phyloP scores from a whole-genome alignment of 2,797 vertebrate genomes.

The Fratercula arctica region DNA sequence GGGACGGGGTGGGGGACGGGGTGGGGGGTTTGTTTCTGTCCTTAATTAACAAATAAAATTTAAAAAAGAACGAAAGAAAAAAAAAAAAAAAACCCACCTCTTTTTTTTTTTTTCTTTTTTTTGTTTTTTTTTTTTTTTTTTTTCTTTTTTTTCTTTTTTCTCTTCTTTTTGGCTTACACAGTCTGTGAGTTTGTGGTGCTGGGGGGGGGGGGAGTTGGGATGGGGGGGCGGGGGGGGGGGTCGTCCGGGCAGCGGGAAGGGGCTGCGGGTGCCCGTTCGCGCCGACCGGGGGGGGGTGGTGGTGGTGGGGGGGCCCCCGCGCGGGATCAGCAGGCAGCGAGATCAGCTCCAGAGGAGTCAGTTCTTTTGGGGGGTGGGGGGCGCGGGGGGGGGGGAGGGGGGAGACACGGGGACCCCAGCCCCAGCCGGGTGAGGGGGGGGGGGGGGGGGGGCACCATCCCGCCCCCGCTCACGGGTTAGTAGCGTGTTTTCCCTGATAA shows the following conservation, averaged over 20 bases:
- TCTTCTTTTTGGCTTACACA: conserved; percentile 73
- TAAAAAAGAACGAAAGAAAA: conserved; percentile 71
- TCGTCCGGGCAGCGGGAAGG: neutral
- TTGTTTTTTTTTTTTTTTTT: too few relatives aligned
- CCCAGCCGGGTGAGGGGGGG: neutral
- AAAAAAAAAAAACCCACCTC: conserved; percentile 16
- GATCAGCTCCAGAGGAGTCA: conserved; percentile 74
- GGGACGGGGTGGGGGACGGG: too few relatives aligned
- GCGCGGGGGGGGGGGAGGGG: neutral
- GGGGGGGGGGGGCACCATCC: neutral
- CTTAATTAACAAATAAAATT: conserved; percentile 36
- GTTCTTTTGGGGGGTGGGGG: neutral
- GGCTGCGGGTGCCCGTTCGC: neutral
- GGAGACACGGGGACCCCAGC: neutral
- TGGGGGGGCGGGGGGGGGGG: neutral
- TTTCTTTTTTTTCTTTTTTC: too few relatives aligned
- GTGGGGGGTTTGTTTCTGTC: neutral
- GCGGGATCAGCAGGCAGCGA: conserved; percentile 57
- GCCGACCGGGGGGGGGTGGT: neutral
- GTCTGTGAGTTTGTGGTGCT: conserved; percentile 65
- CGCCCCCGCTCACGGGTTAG: conserved; percentile 68
- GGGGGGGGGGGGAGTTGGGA: neutral
- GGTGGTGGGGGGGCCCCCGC: neutral
- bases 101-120: conserved; percentile 2
- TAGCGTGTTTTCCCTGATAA: conserved; percentile 83